These are phyloP conservation scores for Margarornis squamiger DNA, from an alignment of 2,797 vertebrate species.

Conservation along the genomic window DNA sequence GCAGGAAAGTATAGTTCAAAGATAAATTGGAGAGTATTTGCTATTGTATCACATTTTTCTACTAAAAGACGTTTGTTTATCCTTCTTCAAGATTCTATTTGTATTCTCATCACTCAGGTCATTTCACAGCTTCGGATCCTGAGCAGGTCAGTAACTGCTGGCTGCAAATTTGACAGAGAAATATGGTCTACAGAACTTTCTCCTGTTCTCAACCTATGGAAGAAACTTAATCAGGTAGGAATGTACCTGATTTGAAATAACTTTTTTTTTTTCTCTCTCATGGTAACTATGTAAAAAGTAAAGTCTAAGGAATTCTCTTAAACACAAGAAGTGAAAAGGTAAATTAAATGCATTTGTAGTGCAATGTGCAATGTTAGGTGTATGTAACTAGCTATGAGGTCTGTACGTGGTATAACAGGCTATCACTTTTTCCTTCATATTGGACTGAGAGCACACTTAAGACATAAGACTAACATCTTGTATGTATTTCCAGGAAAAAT, in stretches of 20 bases:
- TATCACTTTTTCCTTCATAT: background rate
- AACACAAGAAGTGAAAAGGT: background rate
- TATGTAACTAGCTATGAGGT: background rate
- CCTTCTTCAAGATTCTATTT: slow-evolving; percentile 9
- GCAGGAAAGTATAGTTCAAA: background rate
- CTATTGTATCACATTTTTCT: background rate
- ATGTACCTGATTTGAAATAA: background rate
- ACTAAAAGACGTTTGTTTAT: background rate
- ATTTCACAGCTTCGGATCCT: slow-evolving; percentile 93
- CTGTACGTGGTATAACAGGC: background rate
- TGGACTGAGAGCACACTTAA: background rate
- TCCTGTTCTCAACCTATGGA: slow-evolving; percentile 93
- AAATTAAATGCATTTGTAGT: background rate
- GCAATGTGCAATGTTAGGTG: background rate
- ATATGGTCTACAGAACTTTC: slow-evolving; percentile 93
- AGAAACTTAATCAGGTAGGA: slow-evolving; percentile 94
- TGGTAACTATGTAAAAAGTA: background rate
- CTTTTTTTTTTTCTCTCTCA: background rate
- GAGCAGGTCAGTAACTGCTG: slow-evolving; percentile 87
- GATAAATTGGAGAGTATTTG: background rate
- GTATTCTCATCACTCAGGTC: slow-evolving; percentile 80
- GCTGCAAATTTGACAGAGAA: slow-evolving; percentile 94
- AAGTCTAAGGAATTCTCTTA: background rate
- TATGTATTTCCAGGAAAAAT: background rate
- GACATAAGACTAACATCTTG: background rate